Evolutionary conservation across 2,888 invertebrate genomes (phyloP).

Genomic region (Penaeus monodon): DNA sequence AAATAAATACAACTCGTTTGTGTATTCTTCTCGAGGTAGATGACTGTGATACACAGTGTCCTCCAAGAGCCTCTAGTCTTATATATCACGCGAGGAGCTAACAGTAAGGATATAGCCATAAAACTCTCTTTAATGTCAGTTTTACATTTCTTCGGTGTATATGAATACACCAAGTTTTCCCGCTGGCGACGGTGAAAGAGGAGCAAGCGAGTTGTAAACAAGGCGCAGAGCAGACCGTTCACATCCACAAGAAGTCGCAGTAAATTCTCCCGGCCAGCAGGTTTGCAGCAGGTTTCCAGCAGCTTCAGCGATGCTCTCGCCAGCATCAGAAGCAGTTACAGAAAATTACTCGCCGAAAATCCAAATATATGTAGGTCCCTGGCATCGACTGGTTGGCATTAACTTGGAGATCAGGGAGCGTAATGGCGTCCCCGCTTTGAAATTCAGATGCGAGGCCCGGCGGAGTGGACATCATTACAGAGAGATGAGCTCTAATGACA

Average conservation of each 20-base stretch:
- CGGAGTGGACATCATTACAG: constrained; percentile 58
- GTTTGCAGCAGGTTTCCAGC: background rate
- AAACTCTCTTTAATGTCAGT: constrained; percentile 51
- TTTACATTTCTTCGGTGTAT: constrained; percentile 33
- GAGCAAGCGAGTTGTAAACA: background rate
- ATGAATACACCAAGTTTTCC: background rate
- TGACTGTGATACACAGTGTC: too few relatives aligned
- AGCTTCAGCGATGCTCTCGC: constrained; percentile 14
- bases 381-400: constrained; percentile 57
- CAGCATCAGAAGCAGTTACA: constrained; percentile 44
- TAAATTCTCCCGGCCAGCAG: background rate
- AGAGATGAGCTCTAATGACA: constrained; percentile 60
- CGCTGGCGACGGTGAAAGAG: background rate
- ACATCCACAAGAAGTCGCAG: constrained; percentile 28
- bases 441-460: constrained; percentile 57
- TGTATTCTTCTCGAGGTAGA: too few relatives aligned
- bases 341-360: constrained; percentile 55
- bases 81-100: constrained; percentile 23
- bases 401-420: constrained; percentile 58
- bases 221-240: constrained; percentile 1
- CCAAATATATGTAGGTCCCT: constrained; percentile 53
- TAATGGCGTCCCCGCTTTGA: constrained; percentile 57
- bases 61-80: background rate
- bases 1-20: too few relatives aligned
- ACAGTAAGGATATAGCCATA: constrained; percentile 47